Base-by-base conservation (phyloP, 2,113 vertebrate species). In the Oplegnathus fasciatus region DNA sequence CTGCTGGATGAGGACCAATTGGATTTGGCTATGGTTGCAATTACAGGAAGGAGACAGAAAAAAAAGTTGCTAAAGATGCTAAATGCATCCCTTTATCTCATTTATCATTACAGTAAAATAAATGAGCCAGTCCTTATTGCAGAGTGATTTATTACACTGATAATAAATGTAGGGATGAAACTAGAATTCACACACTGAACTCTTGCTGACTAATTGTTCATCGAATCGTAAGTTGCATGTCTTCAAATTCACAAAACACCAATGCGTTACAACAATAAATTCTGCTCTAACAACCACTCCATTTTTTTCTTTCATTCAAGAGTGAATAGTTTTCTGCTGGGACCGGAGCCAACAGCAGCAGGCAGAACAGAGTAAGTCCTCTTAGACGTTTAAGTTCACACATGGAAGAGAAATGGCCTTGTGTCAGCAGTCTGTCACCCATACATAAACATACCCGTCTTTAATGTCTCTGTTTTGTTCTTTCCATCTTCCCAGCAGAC, bases 251-350 rank as follows among this genome's bases (percentile, higher is more conserved):
- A 54, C 26, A 20, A 48, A 73, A 82, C 34, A 58, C 17, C 46
- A 32, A 7, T 20, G 55, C 37, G 46, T 73, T 48, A 44, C 48
- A 68, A 32, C 52, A 52, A 69, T 89, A 88, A 75, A 91, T 88
- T 57, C 62, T 52, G 54, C 69, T 79, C 74, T 80, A 84, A 88
- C 80, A 50, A 58, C 46, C 32, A 70, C 73, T 82, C 44, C n/a
- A 11, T 82, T 69, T 78, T 70, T 28, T 32, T 54, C 15, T 61
- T 61, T 48, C 28, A 32, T 83, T 90, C 32, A 84, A 96, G 95
- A 89, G 32, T 94, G 82, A 94, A 90, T 83, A 95, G 90, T 82
- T 96, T 96, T 83, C 91, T 96, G 87, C 93, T 92, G 81, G 95
- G 94, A 86, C 69, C 83, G 2, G 94, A 95, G 75, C 89, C 91